Evolutionary conservation across 2,113 vertebrate genomes (phyloP).

Genomic region (Pimephales promelas): DNA sequence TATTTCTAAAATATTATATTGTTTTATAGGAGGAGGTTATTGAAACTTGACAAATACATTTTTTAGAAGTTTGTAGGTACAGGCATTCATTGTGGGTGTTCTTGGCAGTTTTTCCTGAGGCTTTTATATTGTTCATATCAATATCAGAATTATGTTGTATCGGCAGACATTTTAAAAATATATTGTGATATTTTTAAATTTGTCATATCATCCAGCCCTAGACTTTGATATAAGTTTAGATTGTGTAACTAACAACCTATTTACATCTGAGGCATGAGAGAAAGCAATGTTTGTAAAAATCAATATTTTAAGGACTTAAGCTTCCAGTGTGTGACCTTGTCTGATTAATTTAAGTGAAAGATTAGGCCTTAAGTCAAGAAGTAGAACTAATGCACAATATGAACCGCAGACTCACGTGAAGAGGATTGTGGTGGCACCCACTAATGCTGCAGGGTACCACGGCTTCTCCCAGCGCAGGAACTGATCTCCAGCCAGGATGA

Average conservation of each 20-base stretch:
- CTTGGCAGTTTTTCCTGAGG: too few relatives aligned
- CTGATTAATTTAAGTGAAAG: not conserved
- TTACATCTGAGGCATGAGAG: not conserved
- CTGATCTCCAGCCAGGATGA: slow-evolving; percentile 89
- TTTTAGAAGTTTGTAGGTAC: too few relatives aligned
- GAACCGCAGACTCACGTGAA: slow-evolving; percentile 86
- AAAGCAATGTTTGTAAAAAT: not conserved
- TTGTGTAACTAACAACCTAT: not conserved
- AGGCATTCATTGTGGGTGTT: too few relatives aligned
- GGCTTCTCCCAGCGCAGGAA: slow-evolving; percentile 93
- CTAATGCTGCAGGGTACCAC: slow-evolving; percentile 89
- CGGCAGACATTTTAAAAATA: too few relatives aligned
- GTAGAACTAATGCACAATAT: not conserved
- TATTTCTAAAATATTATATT: too few relatives aligned
- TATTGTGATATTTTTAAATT: too few relatives aligned
- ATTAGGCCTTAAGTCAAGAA: not conserved
- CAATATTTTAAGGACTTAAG: not conserved
- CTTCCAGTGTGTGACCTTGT: not conserved
- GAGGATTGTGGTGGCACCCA: slow-evolving; percentile 81
- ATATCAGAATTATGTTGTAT: too few relatives aligned
- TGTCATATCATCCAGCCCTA: too few relatives aligned
- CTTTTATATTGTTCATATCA: too few relatives aligned
- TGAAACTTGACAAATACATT: too few relatives aligned
- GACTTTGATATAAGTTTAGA: too few relatives aligned
- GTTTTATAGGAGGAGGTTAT: too few relatives aligned